A percentile compares a stretch with the other conserved stretches of the same genome.
Conservation (phyloP, 1,140 invertebrate genomes). For the Diorhabda carinulata region DNA sequence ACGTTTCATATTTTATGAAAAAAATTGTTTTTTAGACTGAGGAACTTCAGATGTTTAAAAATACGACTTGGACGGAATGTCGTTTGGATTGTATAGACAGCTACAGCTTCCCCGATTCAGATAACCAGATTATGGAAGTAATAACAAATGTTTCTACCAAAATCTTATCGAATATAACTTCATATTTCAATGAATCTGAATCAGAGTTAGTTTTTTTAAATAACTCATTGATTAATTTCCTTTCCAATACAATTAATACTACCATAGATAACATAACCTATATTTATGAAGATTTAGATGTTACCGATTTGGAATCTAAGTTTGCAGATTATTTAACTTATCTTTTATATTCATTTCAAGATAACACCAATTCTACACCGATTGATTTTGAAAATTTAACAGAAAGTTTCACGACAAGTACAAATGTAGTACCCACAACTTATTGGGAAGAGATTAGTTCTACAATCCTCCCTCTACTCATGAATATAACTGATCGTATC, state of each 20-base stretch:
- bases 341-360: slow-evolving; percentile 24
- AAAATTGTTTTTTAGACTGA: not conserved
- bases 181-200: not conserved
- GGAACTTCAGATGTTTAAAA: not conserved
- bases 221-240: not conserved
- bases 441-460: not conserved
- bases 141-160: not conserved
- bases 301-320: slow-evolving; percentile 21
- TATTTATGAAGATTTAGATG: slow-evolving; percentile 6
- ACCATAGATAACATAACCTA: not conserved
- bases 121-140: not conserved
- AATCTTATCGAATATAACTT: not conserved
- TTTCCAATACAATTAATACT: not conserved
- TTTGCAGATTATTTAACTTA: slow-evolving; percentile 31
- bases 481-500: not conserved
- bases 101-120: not conserved
- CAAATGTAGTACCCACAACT: not conserved
- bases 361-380: slow-evolving; percentile 1
- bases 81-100: not conserved
- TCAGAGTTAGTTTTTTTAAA: not conserved
- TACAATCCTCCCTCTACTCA: not conserved
- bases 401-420: not conserved
- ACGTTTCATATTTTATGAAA: too few species aligned
- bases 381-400: not conserved
- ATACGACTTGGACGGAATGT: not conserved